Percentiles rank a stretch among this genome's conserved stretches.
These are phyloP conservation scores for Drosophila ohnishii DNA, from an alignment of 1,140 invertebrate species.

Conservation along the genomic window DNA sequence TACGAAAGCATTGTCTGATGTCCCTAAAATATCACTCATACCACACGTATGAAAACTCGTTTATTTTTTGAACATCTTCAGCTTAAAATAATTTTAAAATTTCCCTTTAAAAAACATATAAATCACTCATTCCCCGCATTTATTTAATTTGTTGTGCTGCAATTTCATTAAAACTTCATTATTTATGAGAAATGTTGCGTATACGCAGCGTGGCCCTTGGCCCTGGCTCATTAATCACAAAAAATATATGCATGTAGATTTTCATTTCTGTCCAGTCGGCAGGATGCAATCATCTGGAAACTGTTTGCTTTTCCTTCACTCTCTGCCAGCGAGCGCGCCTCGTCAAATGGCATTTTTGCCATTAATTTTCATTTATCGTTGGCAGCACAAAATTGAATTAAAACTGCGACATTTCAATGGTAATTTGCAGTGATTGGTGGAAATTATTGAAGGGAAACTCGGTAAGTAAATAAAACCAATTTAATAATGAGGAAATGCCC, in stretches of 20 bases:
- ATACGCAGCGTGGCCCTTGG: conserved; percentile 26
- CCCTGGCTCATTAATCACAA: conserved; percentile 63
- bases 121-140: conserved; percentile 50
- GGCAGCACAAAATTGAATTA: conserved; percentile 32
- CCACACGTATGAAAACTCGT: neutral
- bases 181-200: conserved; percentile 26
- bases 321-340: conserved; percentile 10
- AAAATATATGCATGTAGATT: conserved; percentile 50
- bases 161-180: conserved; percentile 18
- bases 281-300: conserved; percentile 65
- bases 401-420: conserved; percentile 25
- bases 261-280: conserved; percentile 34
- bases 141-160: conserved; percentile 9
- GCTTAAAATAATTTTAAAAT: neutral
- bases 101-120: neutral
- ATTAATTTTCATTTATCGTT: conserved; percentile 70
- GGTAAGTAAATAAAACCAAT: neutral
- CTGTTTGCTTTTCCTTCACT: conserved; percentile 37
- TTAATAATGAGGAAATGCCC: neutral
- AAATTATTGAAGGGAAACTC: neutral
- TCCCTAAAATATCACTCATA: conserved; percentile 8
- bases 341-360: conserved; percentile 48
- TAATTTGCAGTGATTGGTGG: conserved; percentile 12
- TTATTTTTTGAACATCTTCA: neutral
- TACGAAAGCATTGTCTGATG: too few relatives aligned